Evolutionary conservation across 2,797 vertebrate genomes (phyloP).

Genomic region (Galagoides demidoff): DNA sequence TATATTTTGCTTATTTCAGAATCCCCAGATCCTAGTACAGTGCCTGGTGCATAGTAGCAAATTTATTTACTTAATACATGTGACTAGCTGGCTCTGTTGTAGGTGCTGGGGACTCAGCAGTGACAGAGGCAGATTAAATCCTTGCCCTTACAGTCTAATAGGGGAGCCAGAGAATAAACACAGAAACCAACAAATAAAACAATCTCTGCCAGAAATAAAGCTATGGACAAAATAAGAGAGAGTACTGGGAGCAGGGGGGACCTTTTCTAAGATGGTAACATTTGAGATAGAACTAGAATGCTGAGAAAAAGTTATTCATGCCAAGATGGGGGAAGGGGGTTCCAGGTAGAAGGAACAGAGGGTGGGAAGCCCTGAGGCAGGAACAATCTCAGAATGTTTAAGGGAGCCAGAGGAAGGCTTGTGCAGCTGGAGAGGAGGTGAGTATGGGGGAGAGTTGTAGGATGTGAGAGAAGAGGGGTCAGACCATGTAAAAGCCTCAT

Average conservation of each 20-base stretch:
- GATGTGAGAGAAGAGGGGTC: slow-evolving; percentile 47
- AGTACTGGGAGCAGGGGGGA: neutral
- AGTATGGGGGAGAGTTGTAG: neutral
- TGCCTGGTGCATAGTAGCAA: neutral
- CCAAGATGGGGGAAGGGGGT: neutral
- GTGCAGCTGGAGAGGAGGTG: neutral
- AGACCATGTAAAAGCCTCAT: slow-evolving; percentile 59
- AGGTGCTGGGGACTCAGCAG: neutral
- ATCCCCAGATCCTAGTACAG: neutral
- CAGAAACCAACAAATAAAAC: neutral
- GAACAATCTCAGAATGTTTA: neutral
- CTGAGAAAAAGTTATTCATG: neutral
- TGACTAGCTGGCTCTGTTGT: neutral
- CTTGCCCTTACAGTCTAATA: neutral
- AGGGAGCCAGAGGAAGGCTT: neutral
- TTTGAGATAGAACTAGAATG: neutral
- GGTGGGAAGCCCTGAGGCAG: neutral
- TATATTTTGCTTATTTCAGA: neutral
- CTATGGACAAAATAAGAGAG: neutral
- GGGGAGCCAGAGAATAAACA: neutral
- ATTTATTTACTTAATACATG: neutral
- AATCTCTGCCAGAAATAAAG: neutral
- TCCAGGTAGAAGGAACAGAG: slow-evolving; percentile 26
- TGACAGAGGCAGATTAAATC: neutral
- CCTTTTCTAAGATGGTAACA: neutral